Evolutionary conservation across 35 echinoderm and acorn worm genomes (phyloP).

Genomic region (Anneissia japonica): DNA sequence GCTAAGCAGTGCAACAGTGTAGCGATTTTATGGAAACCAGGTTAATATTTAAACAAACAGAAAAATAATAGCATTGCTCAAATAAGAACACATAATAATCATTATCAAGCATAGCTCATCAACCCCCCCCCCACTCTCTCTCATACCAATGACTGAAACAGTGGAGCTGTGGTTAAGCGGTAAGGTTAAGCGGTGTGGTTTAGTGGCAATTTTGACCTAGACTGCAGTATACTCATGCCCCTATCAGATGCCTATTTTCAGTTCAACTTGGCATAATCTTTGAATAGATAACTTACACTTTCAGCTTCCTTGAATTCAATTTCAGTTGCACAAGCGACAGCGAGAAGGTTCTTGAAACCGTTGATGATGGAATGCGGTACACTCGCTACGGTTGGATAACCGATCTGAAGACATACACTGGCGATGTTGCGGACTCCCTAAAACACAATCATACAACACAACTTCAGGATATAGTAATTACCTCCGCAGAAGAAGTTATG

Average conservation of each 20-base stretch:
- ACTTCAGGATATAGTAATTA: too few relatives aligned
- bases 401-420: constrained; percentile 73
- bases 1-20: too few relatives aligned
- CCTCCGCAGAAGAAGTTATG: too few relatives aligned
- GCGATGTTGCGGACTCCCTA: constrained; percentile 78
- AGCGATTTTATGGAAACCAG: too few relatives aligned
- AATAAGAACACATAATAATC: too few relatives aligned
- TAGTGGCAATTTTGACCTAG: neutral
- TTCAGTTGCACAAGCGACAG: constrained; percentile 73
- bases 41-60: too few relatives aligned
- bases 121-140: neutral
- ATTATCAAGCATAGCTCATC: neutral
- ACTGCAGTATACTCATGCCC: neutral
- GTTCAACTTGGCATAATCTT: neutral
- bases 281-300: constrained; percentile 30
- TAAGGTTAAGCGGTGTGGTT: neutral
- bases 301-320: constrained; percentile 96
- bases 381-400: constrained; percentile 88
- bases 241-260: neutral
- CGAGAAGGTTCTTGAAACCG: constrained; percentile 91
- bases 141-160: neutral
- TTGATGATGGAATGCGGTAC: constrained; percentile 93
- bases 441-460: too few relatives aligned
- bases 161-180: neutral
- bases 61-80: too few relatives aligned